These are phyloP conservation scores for Macrochelys suwanniensis DNA, from an alignment of 2,797 vertebrate genomes.

Conservation along the genomic window DNA sequence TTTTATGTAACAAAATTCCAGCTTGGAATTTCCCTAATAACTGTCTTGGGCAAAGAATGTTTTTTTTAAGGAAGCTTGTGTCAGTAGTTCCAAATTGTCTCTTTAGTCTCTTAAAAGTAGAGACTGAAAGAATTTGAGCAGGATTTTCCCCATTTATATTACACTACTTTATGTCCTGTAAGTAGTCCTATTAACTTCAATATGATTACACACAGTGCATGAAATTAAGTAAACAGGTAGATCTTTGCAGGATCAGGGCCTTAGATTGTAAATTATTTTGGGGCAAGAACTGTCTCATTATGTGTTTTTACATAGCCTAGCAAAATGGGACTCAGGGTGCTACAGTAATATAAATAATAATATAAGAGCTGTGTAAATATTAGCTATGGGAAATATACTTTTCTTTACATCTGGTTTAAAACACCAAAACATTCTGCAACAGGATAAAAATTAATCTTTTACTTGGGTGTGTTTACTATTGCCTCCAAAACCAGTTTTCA, in stretches of 20 bases:
- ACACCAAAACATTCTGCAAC: neutral
- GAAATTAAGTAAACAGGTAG: neutral
- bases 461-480: neutral
- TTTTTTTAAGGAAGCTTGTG: neutral
- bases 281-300: neutral
- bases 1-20: neutral
- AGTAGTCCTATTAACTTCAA: neutral
- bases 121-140: neutral
- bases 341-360: neutral
- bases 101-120: neutral
- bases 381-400: neutral
- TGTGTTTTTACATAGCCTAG: neutral
- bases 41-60: neutral
- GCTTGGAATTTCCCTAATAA: neutral
- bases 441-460: neutral
- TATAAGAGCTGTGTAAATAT: neutral
- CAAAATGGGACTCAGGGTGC: neutral
- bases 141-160: neutral
- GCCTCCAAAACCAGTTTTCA: constrained; percentile 23
- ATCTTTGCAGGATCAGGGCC: neutral
- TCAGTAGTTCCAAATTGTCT: neutral
- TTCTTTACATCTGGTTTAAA: neutral
- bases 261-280: neutral
- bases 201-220: neutral
- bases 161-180: neutral